phyloP scores from a whole-genome alignment of 2,888 invertebrate genomes.

The Eilema griseolum region DNA sequence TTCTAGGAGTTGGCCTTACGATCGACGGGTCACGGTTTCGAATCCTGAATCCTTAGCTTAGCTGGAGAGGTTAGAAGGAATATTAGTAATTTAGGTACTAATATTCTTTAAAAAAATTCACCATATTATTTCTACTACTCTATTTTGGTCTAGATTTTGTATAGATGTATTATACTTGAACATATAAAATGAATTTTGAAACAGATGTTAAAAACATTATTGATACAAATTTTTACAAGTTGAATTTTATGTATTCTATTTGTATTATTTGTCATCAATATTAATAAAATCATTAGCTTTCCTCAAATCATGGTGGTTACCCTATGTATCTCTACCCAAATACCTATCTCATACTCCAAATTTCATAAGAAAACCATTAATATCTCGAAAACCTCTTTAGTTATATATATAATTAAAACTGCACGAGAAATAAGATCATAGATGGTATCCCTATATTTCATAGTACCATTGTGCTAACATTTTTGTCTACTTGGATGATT shows the following conservation, averaged over 20 bases:
- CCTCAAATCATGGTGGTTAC: constrained; percentile 62
- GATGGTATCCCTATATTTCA: constrained; percentile 43
- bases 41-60: no score
- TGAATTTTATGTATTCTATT: constrained; percentile 14
- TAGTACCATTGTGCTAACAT: constrained; percentile 58
- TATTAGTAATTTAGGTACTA: no score
- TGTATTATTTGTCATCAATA: constrained; percentile 53
- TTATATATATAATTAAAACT: constrained; percentile 48
- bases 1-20: no score
- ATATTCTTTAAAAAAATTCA: no score
- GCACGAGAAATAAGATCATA: constrained; percentile 57
- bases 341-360: constrained; percentile 52
- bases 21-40: no score
- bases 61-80: no score
- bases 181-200: constrained; percentile 53
- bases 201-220: constrained; percentile 37
- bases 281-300: constrained; percentile 63
- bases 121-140: no score
- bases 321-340: constrained; percentile 56
- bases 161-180: constrained; percentile 47
- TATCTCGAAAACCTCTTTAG: constrained; percentile 51
- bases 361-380: constrained; percentile 43
- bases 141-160: not conserved
- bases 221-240: constrained; percentile 23
- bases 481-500: constrained; percentile 42